These are phyloP conservation scores for Mohoua ochrocephala DNA, from an alignment of 2,113 vertebrate genomes.

Conservation along the genomic window DNA sequence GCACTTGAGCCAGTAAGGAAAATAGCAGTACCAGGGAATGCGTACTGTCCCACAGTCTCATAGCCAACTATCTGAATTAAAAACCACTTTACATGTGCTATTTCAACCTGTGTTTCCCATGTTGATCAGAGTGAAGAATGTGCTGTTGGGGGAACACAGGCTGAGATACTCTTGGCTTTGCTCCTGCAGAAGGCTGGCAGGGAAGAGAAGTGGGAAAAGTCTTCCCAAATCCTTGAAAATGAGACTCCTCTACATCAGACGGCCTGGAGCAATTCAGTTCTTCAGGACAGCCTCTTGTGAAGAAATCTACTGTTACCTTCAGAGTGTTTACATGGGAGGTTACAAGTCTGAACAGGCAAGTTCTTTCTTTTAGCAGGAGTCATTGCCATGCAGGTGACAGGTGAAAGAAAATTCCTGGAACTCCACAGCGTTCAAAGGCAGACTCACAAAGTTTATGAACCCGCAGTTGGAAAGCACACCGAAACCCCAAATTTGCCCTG, in stretches of 20 bases:
- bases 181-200: not conserved
- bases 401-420: not conserved
- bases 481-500: not conserved
- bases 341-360: conserved; percentile 11
- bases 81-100: not conserved
- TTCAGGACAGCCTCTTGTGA: not conserved
- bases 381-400: not conserved
- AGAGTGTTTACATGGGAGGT: not conserved
- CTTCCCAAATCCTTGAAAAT: conserved; percentile 34
- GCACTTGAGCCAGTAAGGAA: not conserved
- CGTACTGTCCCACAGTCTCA: not conserved
- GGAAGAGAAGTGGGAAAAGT: not conserved
- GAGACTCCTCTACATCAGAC: not conserved
- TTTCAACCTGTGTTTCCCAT: not conserved
- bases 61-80: not conserved
- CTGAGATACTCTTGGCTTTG: not conserved
- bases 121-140: not conserved
- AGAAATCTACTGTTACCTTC: not conserved
- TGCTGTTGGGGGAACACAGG: not conserved
- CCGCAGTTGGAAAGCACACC: not conserved
- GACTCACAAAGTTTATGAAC: not conserved
- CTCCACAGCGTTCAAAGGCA: not conserved
- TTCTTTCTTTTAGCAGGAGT: not conserved
- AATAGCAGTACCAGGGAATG: not conserved
- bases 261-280: not conserved